Evolutionary conservation across 2,888 invertebrate species (phyloP).

Genomic region (Drosophila nr. fundita): DNA sequence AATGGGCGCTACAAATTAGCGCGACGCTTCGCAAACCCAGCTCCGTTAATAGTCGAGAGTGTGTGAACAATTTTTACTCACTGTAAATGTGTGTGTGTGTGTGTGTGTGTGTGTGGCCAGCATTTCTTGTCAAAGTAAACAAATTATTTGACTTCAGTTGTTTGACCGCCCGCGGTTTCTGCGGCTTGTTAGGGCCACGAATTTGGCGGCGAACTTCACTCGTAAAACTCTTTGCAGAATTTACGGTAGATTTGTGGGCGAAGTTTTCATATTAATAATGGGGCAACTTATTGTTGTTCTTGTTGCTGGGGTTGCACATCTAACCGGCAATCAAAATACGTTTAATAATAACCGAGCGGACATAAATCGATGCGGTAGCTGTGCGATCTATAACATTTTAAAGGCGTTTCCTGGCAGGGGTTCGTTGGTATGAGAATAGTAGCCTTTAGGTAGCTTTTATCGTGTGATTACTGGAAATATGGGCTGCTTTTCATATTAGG

Average conservation of each 20-base stretch:
- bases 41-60: conserved; percentile 26
- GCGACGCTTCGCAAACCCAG: conserved; percentile 35
- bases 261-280: conserved; percentile 65
- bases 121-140: conserved; percentile 74
- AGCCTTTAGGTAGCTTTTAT: conserved; percentile 6
- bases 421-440: conserved; percentile 7
- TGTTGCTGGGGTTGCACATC: conserved; percentile 15
- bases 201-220: conserved; percentile 72
- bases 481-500: neutral
- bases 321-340: conserved; percentile 62
- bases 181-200: conserved; percentile 62
- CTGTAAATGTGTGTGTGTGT: conserved; percentile 48
- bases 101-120: conserved; percentile 55
- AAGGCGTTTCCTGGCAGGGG: conserved; percentile 4
- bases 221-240: conserved; percentile 21
- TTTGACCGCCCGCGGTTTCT: conserved; percentile 50
- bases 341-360: conserved; percentile 46
- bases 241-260: conserved; percentile 55
- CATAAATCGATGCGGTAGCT: conserved; percentile 35
- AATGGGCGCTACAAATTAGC: conserved; percentile 79
- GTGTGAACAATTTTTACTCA: conserved; percentile 47
- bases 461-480: conserved; percentile 6
- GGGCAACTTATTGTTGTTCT: conserved; percentile 23
- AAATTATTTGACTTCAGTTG: conserved; percentile 78
- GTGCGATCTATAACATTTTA: neutral